Evolutionary conservation across 2,113 vertebrate genomes (phyloP).

Genomic region (Gallinago undulata): DNA sequence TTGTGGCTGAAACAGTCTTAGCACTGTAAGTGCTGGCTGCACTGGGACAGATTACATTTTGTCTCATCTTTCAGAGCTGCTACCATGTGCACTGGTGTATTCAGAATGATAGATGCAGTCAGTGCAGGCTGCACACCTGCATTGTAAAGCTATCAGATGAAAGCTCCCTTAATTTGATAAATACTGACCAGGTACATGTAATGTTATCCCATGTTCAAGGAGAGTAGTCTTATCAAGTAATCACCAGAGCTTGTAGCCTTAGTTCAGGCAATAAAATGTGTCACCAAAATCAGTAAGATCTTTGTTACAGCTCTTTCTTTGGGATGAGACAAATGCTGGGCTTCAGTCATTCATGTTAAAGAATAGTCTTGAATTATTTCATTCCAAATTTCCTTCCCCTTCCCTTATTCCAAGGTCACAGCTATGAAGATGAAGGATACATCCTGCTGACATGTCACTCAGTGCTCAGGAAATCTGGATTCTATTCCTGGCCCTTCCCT

Average conservation of each 20-base stretch:
- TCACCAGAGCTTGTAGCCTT: neutral
- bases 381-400: neutral
- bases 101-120: neutral
- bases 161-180: conserved; percentile 24
- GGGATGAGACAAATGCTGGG: neutral
- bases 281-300: neutral
- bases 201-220: neutral
- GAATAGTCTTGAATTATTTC: neutral
- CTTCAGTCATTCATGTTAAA: neutral
- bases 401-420: conserved; percentile 2
- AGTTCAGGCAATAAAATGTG: neutral
- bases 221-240: neutral
- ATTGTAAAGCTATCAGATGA: neutral
- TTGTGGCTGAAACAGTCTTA: neutral
- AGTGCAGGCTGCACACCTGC: neutral
- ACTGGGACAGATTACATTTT: neutral
- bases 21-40: neutral
- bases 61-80: conserved; percentile 24
- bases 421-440: neutral
- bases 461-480: conserved; percentile 32
- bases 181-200: neutral
- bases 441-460: conserved; percentile 25
- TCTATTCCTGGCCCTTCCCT: conserved; percentile 28
- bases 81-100: neutral
- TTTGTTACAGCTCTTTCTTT: neutral